Base-by-base conservation (phyloP, 2,797 vertebrate species). In the Setipinna tenuifilis region DNA sequence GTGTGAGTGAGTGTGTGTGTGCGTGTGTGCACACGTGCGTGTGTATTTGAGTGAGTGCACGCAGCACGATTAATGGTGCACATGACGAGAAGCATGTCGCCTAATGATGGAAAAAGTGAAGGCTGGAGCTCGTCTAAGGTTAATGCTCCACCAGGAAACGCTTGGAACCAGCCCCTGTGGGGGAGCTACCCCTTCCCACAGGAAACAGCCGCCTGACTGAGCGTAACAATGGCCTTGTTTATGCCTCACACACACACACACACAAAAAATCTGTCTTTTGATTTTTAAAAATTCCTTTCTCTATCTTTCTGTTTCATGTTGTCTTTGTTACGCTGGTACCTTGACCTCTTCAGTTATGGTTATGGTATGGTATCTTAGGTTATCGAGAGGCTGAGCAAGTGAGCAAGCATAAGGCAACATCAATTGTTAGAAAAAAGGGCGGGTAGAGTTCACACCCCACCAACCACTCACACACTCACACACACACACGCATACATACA, bases 151-250 rank as follows among this genome's bases (percentile, higher is more conserved):
- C 87, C 88, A 65, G 82, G 68, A 88, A 87, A 86, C 83, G 83
- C 65, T 75, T 81, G 12, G 46, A 82, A 17, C 31, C 23, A 28
- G 62, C 88, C 88, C 84, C 82, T 4, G 65, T 61, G 81, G 89
- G 84, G 61, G 84, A 68, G 80, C 83, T 83, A 19, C 84, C 85
- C 83, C n/a, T 62, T 89, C 89, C 85, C 91, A 87, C 11, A 23
- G 90, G 90, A 88, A 68, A 84, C 80, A 82, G 7, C 81, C 87
- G 80, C 83, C 35, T 78, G 35, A 21, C 71, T 84, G 90, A 83
- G 85, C 88, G 44, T 89, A 92, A 92, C 90, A 91, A 90, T 91
- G 85, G 86, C 62, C 85, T 85, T 90, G 83, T 89, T 90, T 88
- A 87, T 89, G 85, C 84, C 85, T 86, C 7, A 75, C 68, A 75